Evolutionary conservation across 2,888 invertebrate species (phyloP), one percentile per base, ranked within the genome.

Genomic region (Phytoseiulus persimilis): DNA sequence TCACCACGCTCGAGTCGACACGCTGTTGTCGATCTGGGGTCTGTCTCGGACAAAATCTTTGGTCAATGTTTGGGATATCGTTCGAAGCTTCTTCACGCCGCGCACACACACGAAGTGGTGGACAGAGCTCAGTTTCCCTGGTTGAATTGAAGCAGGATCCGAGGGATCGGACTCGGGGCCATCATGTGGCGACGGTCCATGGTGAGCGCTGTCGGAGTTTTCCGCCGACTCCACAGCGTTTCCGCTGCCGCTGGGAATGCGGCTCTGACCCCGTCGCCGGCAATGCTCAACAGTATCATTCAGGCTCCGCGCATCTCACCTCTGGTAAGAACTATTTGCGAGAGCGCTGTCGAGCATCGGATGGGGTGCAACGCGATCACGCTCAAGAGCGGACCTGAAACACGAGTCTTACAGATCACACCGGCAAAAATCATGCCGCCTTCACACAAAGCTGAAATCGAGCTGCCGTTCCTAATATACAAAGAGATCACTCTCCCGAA

Each of bases 301-400:
- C 32, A 87, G 87, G 87, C 33, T 87, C 87, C 87, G 87, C 87
- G 87, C 87, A 87, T 87, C 23, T 87, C 87, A 45, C 87, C 87
- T 32, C 18, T 23, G 32, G 32, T 87, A 9, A 31, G 32, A 32
- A 65, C 14, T 1, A 28, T 65, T 65, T 23, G 23, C 65, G n/a
- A n/a, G n/a, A 14, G 65, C 2, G 5, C 65, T 18, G 18, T 65
- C 9, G 46, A 14, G 6, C 46, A 46, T 6, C 6, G 46, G 9
- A 6, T 11, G 46, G 14, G 14, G 14, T 46, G 6, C 46, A 46
- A 6, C 14, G 6, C 46, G 46, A 46, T 46, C 46, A 14, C 46
- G 46, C 46, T 46, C 46, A 6, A 14, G 46, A 14, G 46, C 46
- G 6, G 9, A 46, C 46, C n/a, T n/a, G n/a, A n/a, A n/a, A n/a